Conservation (phyloP, 2,888 invertebrate species). For the Craniophora ligustri region DNA sequence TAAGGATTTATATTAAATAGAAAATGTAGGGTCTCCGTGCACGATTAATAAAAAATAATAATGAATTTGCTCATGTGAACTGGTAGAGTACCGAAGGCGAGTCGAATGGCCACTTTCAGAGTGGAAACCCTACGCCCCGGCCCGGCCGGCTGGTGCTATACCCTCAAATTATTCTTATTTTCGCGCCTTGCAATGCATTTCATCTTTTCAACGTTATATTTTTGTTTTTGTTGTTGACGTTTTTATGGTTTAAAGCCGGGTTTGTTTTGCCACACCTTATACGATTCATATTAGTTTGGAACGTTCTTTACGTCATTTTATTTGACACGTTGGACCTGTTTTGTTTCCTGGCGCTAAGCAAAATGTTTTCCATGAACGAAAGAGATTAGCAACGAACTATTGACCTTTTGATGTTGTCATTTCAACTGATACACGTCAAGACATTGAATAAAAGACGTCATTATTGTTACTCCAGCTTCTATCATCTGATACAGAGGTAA, state of each 20-base stretch:
- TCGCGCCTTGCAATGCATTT: constrained; percentile 65
- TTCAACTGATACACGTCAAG: constrained; percentile 46
- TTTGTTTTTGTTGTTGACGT: constrained; percentile 66
- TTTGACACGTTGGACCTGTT: constrained; percentile 39
- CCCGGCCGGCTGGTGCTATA: constrained; percentile 56
- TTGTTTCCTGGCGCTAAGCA: constrained; percentile 27
- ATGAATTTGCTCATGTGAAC: constrained; percentile 54
- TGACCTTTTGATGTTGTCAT: constrained; percentile 56
- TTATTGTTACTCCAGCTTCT: constrained; percentile 33
- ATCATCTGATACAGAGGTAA: constrained; percentile 21
- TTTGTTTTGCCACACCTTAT: constrained; percentile 61
- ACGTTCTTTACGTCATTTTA: constrained; percentile 39
- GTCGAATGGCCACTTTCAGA: constrained; percentile 66
- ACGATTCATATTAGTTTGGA: constrained; percentile 52
- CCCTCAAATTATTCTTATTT: constrained; percentile 71
- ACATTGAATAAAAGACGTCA: constrained; percentile 49
- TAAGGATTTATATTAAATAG: constrained; percentile 13
- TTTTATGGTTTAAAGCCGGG: constrained; percentile 65
- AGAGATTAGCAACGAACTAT: constrained; percentile 51
- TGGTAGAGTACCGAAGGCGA: constrained; percentile 57
- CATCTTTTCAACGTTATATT: constrained; percentile 62
- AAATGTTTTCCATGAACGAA: constrained; percentile 36
- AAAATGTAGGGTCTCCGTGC: constrained; percentile 22
- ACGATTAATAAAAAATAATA: constrained; percentile 45
- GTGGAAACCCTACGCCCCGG: constrained; percentile 68